A percentile compares a stretch with the other conserved stretches of the same genome.
Evolutionary conservation across 2,797 vertebrate species (phyloP).

Genomic region (Liparis tanakae): DNA sequence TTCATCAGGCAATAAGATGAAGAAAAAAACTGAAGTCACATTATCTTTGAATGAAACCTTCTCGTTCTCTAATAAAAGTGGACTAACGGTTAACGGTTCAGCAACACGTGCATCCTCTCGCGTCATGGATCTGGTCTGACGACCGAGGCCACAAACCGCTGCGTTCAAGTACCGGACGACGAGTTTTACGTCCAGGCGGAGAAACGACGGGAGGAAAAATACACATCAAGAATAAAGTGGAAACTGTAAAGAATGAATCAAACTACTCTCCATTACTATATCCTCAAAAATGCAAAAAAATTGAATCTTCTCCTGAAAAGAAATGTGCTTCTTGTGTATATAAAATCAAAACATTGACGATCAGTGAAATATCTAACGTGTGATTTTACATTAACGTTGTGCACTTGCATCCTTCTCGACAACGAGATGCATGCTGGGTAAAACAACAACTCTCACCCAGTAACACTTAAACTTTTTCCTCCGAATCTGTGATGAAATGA

Average conservation of each 20-base stretch:
- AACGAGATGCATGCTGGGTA: background rate
- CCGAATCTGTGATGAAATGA: slow-evolving; percentile 5
- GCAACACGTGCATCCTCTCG: slow-evolving; percentile 24
- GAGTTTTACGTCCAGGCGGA: background rate
- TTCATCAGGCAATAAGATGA: slow-evolving; percentile 1
- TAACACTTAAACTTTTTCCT: background rate
- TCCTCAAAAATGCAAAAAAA: background rate
- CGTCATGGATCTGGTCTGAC: slow-evolving; percentile 36
- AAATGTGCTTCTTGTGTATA: background rate
- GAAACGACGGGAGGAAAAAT: background rate
- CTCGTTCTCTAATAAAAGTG: background rate
- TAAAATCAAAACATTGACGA: background rate
- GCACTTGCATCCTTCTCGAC: background rate
- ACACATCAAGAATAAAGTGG: background rate
- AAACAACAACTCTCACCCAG: background rate
- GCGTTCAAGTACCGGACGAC: background rate
- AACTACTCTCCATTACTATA: background rate
- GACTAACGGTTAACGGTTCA: background rate
- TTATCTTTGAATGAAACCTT: background rate
- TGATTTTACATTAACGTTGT: background rate
- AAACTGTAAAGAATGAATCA: background rate
- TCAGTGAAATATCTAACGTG: background rate
- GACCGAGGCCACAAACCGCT: slow-evolving; percentile 21
- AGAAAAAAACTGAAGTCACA: background rate
- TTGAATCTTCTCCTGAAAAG: background rate